Evolutionary conservation across 2,113 vertebrate genomes (phyloP).

Genomic region (Setophaga petechia): DNA sequence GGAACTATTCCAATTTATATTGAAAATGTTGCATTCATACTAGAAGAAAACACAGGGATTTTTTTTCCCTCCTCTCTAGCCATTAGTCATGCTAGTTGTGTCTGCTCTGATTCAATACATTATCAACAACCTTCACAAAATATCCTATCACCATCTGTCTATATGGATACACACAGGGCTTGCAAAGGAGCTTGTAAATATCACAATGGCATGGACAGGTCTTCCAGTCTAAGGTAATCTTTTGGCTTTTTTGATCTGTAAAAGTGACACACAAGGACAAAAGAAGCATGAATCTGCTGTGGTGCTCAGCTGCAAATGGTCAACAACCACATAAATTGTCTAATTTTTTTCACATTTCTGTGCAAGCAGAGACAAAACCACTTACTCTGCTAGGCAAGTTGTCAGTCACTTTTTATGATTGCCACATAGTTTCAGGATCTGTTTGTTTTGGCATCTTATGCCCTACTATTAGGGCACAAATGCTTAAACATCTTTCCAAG

Average conservation of each 20-base stretch:
- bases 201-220: neutral
- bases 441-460: neutral
- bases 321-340: no score
- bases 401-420: neutral
- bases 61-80: neutral
- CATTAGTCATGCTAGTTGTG: neutral
- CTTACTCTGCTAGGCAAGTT: neutral
- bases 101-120: neutral
- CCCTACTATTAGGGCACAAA: neutral
- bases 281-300: neutral
- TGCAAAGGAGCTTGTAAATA: neutral
- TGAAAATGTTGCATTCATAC: neutral
- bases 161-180: neutral
- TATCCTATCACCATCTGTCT: neutral
- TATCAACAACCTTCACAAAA: neutral
- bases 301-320: neutral
- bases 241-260: neutral
- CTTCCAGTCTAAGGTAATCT: neutral
- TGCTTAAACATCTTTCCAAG: neutral
- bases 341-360: neutral
- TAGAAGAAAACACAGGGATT: accelerated
- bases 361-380: neutral
- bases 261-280: neutral
- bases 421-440: neutral
- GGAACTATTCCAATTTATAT: neutral